Conservation (phyloP, 2,113 vertebrate species). For the Struthio camelus region DNA sequence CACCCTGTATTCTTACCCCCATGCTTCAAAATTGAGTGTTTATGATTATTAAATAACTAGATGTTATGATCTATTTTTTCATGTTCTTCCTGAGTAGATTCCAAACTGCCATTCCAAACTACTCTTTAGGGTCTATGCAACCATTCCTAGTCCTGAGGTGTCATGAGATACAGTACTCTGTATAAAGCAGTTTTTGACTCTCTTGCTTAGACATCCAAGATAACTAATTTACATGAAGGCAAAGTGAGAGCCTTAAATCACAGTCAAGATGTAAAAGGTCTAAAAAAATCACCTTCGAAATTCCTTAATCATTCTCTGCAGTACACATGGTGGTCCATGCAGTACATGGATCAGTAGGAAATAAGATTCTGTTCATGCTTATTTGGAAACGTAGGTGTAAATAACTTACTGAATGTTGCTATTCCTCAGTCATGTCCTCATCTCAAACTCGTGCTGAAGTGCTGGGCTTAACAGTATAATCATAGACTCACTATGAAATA, state of each 20-base stretch:
- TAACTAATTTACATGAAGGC: background rate
- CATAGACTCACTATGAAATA: background rate
- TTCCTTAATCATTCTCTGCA: background rate
- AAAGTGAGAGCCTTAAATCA: background rate
- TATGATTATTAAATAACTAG: background rate
- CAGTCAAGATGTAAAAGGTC: background rate
- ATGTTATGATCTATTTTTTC: background rate
- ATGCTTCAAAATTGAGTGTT: background rate
- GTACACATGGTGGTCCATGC: background rate
- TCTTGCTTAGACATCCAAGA: background rate
- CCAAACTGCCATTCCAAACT: background rate
- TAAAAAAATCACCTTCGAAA: background rate
- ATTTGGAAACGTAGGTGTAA: background rate
- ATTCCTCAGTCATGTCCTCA: background rate
- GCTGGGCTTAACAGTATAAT: background rate
- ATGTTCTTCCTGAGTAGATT: background rate
- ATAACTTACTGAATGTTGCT: background rate
- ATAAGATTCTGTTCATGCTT: background rate
- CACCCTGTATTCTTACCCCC: background rate
- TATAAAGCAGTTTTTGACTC: background rate
- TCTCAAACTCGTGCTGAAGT: background rate
- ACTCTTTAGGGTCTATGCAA: background rate
- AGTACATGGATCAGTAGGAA: background rate
- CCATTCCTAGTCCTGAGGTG: background rate
- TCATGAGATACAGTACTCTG: background rate